These are phyloP conservation scores for Idaea straminata DNA, from an alignment of 2,888 invertebrate species.

Conservation along the genomic window DNA sequence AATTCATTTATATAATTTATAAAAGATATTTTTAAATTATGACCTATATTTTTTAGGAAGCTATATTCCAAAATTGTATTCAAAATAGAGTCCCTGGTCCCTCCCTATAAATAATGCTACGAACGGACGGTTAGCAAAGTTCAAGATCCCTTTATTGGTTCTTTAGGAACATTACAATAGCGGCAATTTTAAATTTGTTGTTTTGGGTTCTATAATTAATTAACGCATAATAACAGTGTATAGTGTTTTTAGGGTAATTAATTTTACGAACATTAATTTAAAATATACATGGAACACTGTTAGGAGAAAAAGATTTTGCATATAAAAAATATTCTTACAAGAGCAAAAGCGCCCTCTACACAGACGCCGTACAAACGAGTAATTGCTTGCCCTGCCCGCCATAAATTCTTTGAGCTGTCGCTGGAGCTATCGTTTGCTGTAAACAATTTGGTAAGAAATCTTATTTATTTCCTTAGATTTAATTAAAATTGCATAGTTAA, in stretches of 20 bases:
- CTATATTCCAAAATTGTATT: no score
- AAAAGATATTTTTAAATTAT: no score
- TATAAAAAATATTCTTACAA: conserved; percentile 15
- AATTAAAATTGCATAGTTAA: conserved; percentile 17
- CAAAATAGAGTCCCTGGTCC: background rate
- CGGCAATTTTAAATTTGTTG: background rate
- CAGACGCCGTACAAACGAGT: conserved; percentile 65
- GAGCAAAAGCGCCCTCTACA: conserved; percentile 67
- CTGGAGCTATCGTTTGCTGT: conserved; percentile 62
- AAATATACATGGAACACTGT: background rate
- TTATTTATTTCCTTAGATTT: conserved; percentile 26
- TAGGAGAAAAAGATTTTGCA: background rate
- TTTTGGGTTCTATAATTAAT: background rate
- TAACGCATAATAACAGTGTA: background rate
- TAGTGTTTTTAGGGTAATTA: background rate
- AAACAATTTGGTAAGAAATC: conserved; percentile 71
- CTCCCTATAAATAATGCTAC: background rate
- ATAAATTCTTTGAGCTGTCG: conserved; percentile 59
- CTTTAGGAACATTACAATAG: background rate
- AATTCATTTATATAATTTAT: no score
- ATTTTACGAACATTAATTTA: background rate
- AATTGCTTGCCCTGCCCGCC: conserved; percentile 59
- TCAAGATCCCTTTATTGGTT: conserved; percentile 7
- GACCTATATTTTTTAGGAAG: no score
- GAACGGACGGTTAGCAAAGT: background rate